Percentiles rank a stretch among this genome's conserved stretches.
Conservation (phyloP, 2,113 vertebrate genomes). For the Rhabdomys dilectus region DNA sequence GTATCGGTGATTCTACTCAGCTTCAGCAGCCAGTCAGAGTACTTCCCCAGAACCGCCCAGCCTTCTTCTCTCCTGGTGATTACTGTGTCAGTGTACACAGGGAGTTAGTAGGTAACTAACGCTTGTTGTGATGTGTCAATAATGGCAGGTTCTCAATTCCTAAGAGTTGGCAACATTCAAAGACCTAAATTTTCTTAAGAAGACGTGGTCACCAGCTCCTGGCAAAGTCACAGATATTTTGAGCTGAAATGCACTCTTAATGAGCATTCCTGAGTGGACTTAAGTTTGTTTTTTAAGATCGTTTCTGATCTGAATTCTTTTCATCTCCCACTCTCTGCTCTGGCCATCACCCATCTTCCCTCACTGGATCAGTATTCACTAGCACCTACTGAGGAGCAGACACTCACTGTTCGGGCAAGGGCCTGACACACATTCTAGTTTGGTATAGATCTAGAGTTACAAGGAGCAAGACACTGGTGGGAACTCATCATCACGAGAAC, state of each 20-base stretch:
- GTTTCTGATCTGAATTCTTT: constrained; percentile 23
- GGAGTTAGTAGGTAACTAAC: constrained; percentile 62
- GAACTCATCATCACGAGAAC: neutral
- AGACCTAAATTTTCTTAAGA: constrained; percentile 33
- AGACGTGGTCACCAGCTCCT: neutral
- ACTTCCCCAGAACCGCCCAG: neutral
- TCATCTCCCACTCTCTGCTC: neutral
- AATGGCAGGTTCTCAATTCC: neutral
- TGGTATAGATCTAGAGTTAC: neutral
- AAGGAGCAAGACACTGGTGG: neutral
- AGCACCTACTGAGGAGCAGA: neutral
- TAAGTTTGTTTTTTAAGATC: neutral
- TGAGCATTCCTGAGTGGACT: neutral
- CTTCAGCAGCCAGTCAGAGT: neutral
- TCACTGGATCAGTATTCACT: neutral
- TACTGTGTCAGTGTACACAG: constrained; percentile 2
- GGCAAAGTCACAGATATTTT: neutral
- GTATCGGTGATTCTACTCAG: neutral
- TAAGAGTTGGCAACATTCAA: neutral
- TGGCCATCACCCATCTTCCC: neutral
- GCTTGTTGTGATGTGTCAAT: constrained; percentile 39
- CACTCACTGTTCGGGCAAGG: neutral
- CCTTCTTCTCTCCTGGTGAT: neutral
- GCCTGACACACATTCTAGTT: neutral
- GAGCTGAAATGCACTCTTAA: neutral